Conservation (phyloP, 2,797 vertebrate species). For the Sibirionetta formosa region DNA sequence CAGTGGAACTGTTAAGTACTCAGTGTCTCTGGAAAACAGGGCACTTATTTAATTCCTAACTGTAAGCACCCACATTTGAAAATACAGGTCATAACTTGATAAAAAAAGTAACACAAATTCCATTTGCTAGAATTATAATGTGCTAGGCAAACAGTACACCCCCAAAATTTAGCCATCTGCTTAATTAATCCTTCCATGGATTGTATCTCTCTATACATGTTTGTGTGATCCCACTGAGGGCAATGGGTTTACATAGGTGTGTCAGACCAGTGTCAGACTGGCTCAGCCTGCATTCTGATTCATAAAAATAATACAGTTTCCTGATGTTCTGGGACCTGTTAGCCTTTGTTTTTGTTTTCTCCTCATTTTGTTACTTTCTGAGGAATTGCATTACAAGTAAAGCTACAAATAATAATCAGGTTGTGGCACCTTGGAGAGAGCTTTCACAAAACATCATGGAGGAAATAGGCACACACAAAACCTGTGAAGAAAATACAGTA, state of each 20-base stretch:
- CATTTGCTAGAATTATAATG: conserved; percentile 49
- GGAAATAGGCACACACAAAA: conserved; percentile 45
- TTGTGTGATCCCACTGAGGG: conserved; percentile 12
- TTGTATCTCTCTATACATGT: background rate
- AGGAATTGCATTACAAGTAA: conserved; percentile 16
- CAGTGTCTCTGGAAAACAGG: conserved; percentile 42
- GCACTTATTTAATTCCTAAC: conserved; percentile 58
- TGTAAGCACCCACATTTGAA: conserved; percentile 43
- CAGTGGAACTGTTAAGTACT: background rate
- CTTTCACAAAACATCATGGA: conserved; percentile 29
- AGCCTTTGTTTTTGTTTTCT: conserved; percentile 25
- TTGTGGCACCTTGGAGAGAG: conserved; percentile 32
- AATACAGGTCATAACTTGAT: conserved; percentile 45
- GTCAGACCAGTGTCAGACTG: background rate
- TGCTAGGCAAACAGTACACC: conserved; percentile 60
- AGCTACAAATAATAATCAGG: conserved; percentile 10
- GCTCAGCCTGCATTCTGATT: background rate
- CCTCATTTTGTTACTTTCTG: background rate
- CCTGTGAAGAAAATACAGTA: conserved; percentile 57
- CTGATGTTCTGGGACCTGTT: conserved; percentile 50
- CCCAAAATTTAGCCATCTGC: conserved; percentile 50
- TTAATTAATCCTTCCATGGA: background rate
- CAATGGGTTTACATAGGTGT: conserved; percentile 1
- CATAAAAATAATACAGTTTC: conserved; percentile 15
- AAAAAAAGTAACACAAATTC: conserved; percentile 36